Evolutionary conservation across 2,113 vertebrate genomes (phyloP).

Genomic region (Brienomyrus brachyistius): DNA sequence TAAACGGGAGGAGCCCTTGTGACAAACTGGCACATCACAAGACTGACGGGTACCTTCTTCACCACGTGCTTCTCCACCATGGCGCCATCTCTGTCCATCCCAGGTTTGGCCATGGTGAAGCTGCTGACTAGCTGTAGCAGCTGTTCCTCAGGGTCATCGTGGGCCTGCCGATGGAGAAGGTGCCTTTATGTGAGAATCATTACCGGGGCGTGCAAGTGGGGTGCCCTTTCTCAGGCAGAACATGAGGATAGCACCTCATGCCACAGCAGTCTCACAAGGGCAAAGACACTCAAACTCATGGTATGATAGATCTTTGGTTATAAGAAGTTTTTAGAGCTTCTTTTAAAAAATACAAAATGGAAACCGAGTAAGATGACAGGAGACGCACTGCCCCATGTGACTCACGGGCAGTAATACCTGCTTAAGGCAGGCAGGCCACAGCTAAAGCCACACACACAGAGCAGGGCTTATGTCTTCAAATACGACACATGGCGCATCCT

Average conservation of each 20-base stretch:
- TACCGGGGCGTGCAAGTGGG: background rate
- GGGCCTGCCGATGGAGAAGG: constrained; percentile 63
- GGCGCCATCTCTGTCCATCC: constrained; percentile 87
- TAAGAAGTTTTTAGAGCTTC: background rate
- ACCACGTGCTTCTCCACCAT: constrained; percentile 95
- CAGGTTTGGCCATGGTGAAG: constrained; percentile 97
- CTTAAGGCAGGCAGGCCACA: background rate
- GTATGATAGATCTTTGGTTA: background rate
- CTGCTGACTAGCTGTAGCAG: constrained; percentile 78
- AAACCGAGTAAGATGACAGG: background rate
- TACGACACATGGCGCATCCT: background rate
- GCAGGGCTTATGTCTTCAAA: background rate
- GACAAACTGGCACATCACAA: too few species aligned
- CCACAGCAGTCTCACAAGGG: background rate
- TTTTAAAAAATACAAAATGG: background rate
- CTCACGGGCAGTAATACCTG: background rate
- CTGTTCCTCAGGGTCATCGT: constrained; percentile 76
- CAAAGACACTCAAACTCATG: background rate
- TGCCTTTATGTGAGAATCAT: background rate
- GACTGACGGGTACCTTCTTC: constrained; percentile 73
- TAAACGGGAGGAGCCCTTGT: background rate
- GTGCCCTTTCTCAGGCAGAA: background rate
- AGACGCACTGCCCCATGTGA: background rate
- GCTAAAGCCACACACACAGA: background rate
- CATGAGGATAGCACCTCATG: background rate